Evolutionary conservation across 2,113 vertebrate species (phyloP).

Genomic region (Tragelaphus strepsiceros): DNA sequence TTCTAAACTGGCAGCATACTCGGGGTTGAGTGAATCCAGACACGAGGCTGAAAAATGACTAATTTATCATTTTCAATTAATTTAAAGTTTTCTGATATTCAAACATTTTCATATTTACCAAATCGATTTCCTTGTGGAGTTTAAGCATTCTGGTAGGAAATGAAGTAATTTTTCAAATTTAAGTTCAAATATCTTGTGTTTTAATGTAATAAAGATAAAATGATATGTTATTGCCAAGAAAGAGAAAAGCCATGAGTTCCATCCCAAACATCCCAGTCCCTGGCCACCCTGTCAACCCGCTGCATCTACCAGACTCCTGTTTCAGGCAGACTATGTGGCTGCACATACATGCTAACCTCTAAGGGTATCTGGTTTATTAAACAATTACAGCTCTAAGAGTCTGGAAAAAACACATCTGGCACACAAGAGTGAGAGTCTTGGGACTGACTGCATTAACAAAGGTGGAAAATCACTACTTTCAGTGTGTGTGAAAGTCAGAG

Average conservation of each 20-base stretch:
- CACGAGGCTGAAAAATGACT: constrained; percentile 36
- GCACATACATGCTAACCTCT: constrained; percentile 39
- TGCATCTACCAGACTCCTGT: neutral
- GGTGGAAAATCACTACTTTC: constrained; percentile 1
- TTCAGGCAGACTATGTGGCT: neutral
- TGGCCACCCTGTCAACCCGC: neutral
- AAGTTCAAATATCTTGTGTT: constrained; percentile 53
- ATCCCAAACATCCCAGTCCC: neutral
- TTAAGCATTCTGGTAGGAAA: constrained; percentile 63
- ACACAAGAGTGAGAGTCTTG: constrained; percentile 41
- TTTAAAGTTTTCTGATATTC: constrained; percentile 64
- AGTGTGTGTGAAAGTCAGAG: neutral
- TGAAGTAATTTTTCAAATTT: constrained; percentile 63
- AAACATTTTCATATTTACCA: constrained; percentile 54
- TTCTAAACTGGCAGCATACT: constrained; percentile 4
- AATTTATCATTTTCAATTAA: constrained; percentile 66
- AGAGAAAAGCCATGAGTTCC: neutral
- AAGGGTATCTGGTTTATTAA: constrained; percentile 65
- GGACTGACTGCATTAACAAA: constrained; percentile 28
- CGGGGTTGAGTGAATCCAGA: constrained; percentile 41
- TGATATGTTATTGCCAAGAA: neutral
- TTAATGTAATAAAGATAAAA: constrained; percentile 51
- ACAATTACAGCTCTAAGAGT: constrained; percentile 63
- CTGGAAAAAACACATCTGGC: constrained; percentile 69
- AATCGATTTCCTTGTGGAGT: constrained; percentile 58